Evolutionary conservation across 2,113 vertebrate species (phyloP).

Genomic region (Alectura lathami): DNA sequence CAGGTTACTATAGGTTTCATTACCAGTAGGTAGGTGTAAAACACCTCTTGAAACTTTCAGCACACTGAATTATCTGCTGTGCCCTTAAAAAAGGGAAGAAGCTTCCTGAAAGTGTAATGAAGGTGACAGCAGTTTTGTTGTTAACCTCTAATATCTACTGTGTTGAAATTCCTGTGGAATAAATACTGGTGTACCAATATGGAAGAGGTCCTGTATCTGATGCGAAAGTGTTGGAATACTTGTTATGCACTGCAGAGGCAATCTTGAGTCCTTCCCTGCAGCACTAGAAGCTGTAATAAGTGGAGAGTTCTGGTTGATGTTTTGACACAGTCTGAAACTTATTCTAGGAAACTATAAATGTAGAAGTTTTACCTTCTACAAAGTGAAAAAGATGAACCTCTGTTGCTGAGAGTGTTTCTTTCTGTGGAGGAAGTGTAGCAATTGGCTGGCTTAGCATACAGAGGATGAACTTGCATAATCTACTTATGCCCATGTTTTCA

Average conservation of each 20-base stretch:
- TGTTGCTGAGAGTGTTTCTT: background rate
- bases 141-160: background rate
- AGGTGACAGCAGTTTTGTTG: background rate
- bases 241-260: background rate
- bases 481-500: background rate
- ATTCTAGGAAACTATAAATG: background rate
- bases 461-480: background rate
- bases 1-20: background rate
- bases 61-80: background rate
- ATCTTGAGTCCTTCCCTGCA: background rate
- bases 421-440: background rate
- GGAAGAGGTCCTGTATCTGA: background rate
- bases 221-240: background rate
- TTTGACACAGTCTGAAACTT: background rate
- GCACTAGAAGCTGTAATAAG: background rate
- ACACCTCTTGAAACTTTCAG: background rate
- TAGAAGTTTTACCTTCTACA: background rate
- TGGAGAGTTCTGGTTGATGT: background rate
- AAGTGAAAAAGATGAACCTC: background rate
- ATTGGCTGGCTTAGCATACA: background rate
- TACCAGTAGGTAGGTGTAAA: background rate
- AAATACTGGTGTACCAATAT: background rate
- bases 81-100: background rate
- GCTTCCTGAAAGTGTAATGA: background rate
- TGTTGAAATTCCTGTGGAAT: background rate